Evolutionary conservation across 2,888 invertebrate genomes (phyloP).

Genomic region (Drosophila mercatorum): DNA sequence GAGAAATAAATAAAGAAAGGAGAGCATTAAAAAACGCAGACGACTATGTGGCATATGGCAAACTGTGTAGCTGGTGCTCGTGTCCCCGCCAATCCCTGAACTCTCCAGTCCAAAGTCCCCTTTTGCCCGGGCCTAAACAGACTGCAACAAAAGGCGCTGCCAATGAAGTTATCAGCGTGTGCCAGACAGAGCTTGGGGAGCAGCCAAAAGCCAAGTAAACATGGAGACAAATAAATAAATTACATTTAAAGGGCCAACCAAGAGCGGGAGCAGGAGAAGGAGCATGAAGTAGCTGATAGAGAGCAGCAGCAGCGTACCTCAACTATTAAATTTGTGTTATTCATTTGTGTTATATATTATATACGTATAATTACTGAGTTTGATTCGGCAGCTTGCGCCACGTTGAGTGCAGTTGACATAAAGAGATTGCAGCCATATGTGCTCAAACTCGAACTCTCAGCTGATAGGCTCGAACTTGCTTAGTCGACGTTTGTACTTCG

Average conservation of each 20-base stretch:
- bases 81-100: not conserved
- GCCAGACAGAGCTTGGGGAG: conserved; percentile 74
- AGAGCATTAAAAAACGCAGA: conserved; percentile 44
- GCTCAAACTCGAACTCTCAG: too few species aligned
- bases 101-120: conserved; percentile 13
- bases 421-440: too few species aligned
- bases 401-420: too few species aligned
- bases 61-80: conserved; percentile 27
- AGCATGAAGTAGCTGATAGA: not conserved
- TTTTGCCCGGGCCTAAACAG: conserved; percentile 30
- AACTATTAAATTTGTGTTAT: too few species aligned
- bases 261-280: not conserved
- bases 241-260: conserved; percentile 40
- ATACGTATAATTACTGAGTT: too few species aligned
- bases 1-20: conserved; percentile 18
- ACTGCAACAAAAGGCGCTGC: conserved; percentile 62
- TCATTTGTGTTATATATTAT: not conserved
- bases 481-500: too few species aligned
- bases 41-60: conserved; percentile 53
- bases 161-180: conserved; percentile 77
- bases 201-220: conserved; percentile 61
- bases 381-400: too few species aligned
- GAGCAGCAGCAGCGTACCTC: not conserved
- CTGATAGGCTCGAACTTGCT: too few species aligned
- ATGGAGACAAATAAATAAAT: conserved; percentile 72